phyloP scores from a whole-genome alignment of 2,888 invertebrate genomes.

The Liodrosophila aerea region DNA sequence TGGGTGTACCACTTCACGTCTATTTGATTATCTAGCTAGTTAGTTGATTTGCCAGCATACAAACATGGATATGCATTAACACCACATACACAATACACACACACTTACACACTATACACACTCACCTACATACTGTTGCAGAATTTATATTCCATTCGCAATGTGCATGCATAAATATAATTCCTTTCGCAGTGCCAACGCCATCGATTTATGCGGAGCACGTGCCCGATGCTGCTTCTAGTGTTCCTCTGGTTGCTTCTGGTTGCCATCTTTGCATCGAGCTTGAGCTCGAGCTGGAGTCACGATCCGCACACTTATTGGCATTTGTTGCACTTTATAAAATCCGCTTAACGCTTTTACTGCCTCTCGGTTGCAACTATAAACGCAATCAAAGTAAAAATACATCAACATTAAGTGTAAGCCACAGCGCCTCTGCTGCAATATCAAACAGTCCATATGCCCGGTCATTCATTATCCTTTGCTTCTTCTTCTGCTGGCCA shows the following conservation, averaged over 20 bases:
- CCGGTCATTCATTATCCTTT: background rate
- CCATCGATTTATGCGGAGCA: conserved; percentile 52
- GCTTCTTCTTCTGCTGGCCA: too few relatives aligned
- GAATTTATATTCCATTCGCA: conserved; percentile 58
- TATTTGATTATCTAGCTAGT: conserved; percentile 53
- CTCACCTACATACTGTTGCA: background rate
- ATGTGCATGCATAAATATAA: conserved; percentile 68
- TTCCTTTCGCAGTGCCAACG: conserved; percentile 23
- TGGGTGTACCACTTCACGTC: conserved; percentile 7
- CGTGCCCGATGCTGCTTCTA: conserved; percentile 34
- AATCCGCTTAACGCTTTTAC: conserved; percentile 68
- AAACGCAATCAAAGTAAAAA: conserved; percentile 62
- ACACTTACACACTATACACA: conserved; percentile 3
- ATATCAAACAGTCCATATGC: conserved; percentile 1
- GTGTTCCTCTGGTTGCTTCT: background rate
- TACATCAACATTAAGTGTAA: conserved; percentile 58
- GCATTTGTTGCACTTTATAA: conserved; percentile 77
- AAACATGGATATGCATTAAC: conserved; percentile 49
- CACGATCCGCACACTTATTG: conserved; percentile 59
- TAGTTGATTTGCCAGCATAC: conserved; percentile 54
- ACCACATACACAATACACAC: conserved; percentile 1
- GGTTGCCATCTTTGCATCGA: background rate
- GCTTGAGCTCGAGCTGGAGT: conserved; percentile 37
- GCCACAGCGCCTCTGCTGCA: conserved; percentile 34
- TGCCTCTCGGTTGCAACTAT: conserved; percentile 16